A percentile compares a stretch with the other conserved stretches of the same genome.
Evolutionary conservation across 2,888 invertebrate species (phyloP).

Genomic region (Emesis russula): DNA sequence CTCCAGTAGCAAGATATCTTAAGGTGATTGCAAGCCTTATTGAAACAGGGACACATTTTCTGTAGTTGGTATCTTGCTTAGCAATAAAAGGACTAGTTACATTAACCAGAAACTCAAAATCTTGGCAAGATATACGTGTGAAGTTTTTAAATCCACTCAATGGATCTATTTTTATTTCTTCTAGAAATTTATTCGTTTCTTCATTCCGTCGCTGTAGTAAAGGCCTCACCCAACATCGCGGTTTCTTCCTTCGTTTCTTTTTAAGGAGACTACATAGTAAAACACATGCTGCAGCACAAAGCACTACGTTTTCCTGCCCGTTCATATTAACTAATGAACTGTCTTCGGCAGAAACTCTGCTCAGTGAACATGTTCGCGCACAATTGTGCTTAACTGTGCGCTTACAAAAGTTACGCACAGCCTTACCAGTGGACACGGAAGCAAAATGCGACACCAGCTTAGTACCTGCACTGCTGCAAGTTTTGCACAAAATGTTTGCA

Average conservation of each 20-base stretch:
- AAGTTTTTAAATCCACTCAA: too few relatives aligned
- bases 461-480: too few relatives aligned
- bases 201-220: conserved; percentile 74
- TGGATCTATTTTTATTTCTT: conserved; percentile 62
- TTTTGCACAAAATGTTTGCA: too few relatives aligned
- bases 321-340: conserved; percentile 53
- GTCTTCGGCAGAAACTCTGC: conserved; percentile 3
- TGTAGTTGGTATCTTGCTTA: too few relatives aligned
- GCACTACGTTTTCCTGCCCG: conserved; percentile 80
- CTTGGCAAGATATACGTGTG: too few relatives aligned
- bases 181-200: conserved; percentile 78
- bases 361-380: conserved; percentile 67
- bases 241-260: conserved; percentile 81
- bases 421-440: conserved; percentile 38
- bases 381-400: conserved; percentile 67
- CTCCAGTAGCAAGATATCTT: too few relatives aligned
- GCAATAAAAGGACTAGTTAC: too few relatives aligned
- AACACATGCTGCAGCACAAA: conserved; percentile 76
- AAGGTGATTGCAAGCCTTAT: too few relatives aligned
- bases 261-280: conserved; percentile 57
- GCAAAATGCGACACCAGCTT: too few relatives aligned
- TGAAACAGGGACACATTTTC: too few relatives aligned
- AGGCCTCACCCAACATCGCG: conserved; percentile 77
- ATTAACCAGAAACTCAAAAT: too few relatives aligned
- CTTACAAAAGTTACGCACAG: conserved; percentile 62